Conservation (phyloP, 2,797 vertebrate species). For the Neopelma chrysocephalum region DNA sequence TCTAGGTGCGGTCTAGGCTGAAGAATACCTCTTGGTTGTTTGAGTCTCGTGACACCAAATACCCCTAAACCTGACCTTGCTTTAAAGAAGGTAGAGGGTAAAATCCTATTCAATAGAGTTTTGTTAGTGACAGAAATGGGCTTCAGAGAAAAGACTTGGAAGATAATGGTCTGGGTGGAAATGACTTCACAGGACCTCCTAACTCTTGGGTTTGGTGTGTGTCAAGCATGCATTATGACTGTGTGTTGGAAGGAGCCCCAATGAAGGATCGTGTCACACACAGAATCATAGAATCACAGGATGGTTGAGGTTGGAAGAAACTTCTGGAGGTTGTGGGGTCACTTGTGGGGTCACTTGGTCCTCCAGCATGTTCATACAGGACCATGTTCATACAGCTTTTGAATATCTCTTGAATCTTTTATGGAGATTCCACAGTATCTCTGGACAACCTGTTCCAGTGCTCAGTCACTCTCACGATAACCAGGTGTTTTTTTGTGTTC, state of each 20-base stretch:
- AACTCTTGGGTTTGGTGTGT: not conserved
- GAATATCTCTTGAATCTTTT: not conserved
- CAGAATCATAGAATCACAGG: not conserved
- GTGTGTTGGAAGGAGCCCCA: not conserved
- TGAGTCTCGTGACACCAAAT: not conserved
- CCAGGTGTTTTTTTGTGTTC: not conserved
- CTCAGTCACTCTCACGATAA: not conserved
- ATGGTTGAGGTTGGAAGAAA: not conserved
- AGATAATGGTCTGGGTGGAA: not conserved
- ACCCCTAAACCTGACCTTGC: not conserved
- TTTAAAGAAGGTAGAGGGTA: not conserved
- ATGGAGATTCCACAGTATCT: not conserved
- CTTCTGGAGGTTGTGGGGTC: not conserved
- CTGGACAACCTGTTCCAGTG: not conserved
- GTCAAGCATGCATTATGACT: not conserved
- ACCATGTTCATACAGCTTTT: not conserved
- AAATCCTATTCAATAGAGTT: not conserved
- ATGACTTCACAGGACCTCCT: not conserved
- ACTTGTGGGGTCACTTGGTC: not conserved
- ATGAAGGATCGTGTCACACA: not conserved
- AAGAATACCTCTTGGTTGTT: not conserved
- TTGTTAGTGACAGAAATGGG: not conserved
- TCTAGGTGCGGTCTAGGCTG: not conserved
- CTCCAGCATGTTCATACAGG: not conserved
- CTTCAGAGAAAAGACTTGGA: not conserved